Conservation (phyloP, 2,888 invertebrate genomes). For the Barypeithes pellucidus region DNA sequence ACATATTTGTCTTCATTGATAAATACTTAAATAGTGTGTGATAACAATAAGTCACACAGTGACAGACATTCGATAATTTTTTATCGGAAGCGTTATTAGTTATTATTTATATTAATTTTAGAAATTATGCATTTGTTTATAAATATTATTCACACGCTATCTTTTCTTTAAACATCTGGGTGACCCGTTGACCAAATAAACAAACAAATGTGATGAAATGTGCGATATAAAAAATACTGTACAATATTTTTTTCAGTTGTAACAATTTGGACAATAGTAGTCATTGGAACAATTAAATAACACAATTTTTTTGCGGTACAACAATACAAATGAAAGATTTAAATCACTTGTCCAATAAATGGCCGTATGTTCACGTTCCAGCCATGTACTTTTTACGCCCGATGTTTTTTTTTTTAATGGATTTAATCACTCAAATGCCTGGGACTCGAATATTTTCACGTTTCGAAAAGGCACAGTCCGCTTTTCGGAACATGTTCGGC, state of each 20-base stretch:
- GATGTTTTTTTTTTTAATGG: neutral
- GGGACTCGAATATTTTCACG: neutral
- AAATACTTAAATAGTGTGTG: neutral
- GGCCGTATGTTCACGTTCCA: neutral
- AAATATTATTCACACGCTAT: slow-evolving; percentile 10
- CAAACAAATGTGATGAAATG: neutral
- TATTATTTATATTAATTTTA: slow-evolving; percentile 16
- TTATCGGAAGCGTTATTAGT: slow-evolving; percentile 10
- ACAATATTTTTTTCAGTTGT: too few species aligned
- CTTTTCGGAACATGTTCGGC: neutral
- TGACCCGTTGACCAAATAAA: slow-evolving; percentile 6
- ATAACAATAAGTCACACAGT: neutral
- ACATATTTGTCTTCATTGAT: too few species aligned
- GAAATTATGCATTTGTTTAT: slow-evolving; percentile 20
- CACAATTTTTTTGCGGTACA: too few species aligned
- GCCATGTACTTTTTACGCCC: neutral
- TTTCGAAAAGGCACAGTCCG: neutral
- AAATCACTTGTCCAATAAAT: neutral
- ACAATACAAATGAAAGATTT: neutral
- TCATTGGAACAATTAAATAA: too few species aligned
- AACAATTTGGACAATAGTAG: too few species aligned
- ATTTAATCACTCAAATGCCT: neutral
- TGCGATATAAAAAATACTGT: too few species aligned
- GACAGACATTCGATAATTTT: neutral
- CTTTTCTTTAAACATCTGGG: slow-evolving; percentile 1